phyloP scores from a whole-genome alignment of 2,888 invertebrate species.

The Acronicta leporina region DNA sequence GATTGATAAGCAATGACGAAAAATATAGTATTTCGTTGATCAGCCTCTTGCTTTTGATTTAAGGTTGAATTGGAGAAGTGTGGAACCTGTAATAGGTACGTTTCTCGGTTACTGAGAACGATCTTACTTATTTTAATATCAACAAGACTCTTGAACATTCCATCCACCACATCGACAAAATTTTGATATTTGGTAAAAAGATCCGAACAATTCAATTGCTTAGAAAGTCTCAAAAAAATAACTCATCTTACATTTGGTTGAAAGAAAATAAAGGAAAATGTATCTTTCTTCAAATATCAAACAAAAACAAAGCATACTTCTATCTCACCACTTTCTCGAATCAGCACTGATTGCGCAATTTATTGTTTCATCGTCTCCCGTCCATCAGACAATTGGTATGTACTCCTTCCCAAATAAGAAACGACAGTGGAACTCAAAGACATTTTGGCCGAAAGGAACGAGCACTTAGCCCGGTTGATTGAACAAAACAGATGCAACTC shows the following conservation, averaged over 20 bases:
- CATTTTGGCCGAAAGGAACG: conserved; percentile 24
- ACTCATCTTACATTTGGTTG: background rate
- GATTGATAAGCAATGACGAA: no score
- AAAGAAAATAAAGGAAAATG: background rate
- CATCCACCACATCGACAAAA: no score
- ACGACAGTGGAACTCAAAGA: conserved; percentile 21
- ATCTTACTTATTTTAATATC: no score
- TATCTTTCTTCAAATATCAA: no score
- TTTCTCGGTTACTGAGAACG: no score
- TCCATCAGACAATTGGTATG: conserved; percentile 31
- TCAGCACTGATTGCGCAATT: conserved; percentile 25
- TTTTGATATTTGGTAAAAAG: no score
- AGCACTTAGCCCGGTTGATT: conserved; percentile 49
- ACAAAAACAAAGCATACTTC: conserved; percentile 11
- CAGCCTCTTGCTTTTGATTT: no score
- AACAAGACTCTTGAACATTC: no score
- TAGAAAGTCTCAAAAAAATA: background rate
- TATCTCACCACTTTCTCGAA: conserved; percentile 28
- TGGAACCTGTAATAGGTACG: no score
- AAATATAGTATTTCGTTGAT: no score
- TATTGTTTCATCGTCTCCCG: conserved; percentile 13
- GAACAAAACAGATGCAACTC: conserved; percentile 37
- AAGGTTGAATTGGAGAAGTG: no score
- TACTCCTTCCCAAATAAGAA: conserved; percentile 26
- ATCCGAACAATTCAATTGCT: no score